Base-by-base conservation (phyloP, 1,140 invertebrate species). In the Oncopeltus fasciatus region DNA sequence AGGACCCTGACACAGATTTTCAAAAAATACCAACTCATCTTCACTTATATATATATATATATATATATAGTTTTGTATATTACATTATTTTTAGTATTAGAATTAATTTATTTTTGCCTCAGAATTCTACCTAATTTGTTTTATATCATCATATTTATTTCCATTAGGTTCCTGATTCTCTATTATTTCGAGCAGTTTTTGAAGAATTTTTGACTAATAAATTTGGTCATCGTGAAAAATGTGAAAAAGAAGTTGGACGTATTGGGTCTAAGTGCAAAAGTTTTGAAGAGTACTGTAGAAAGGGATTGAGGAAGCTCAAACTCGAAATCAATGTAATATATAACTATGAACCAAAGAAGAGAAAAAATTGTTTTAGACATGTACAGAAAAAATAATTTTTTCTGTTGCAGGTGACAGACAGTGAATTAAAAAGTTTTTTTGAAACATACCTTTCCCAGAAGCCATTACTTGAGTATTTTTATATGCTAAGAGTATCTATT, bases 381-480 rank as follows among this genome's bases (percentile, higher is more conserved):
- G 26, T 2, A 53, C n/a, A 28, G 14, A 1, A 31, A 3, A 20
- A 18, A 49, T 59, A 9, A 29, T 49, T 49, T 59, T 14, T 24
- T 2, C 24, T 47, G 68, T 70, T 78, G 67, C 75, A 74, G 68
- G 72, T 81, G 26, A 68, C 75, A 53, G 71, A 74, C 47, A 71
- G 75, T 12, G 74, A 78, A 58, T 70, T 85, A 64, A 64, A 74
- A 58, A 60, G 74, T 46, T 68, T 82, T 18, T 74, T 78, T 60
- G 60, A 73, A 4, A 70, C 70, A 9, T 74, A 81, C 67, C 61
- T 75, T 64, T 31, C 67, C 49, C 70, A 78, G 14, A 77, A 80
- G 72, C 78, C 82, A 70, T 80, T 83, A 71, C 77, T 94, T 21
- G 78, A 88, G 63, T 70, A 86, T 18, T 95, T 92, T 72, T 91